Percentiles rank a stretch among this genome's conserved stretches.
These are phyloP conservation scores for Ceyx margarethae DNA, from an alignment of 2,113 vertebrate genomes.

Conservation along the genomic window DNA sequence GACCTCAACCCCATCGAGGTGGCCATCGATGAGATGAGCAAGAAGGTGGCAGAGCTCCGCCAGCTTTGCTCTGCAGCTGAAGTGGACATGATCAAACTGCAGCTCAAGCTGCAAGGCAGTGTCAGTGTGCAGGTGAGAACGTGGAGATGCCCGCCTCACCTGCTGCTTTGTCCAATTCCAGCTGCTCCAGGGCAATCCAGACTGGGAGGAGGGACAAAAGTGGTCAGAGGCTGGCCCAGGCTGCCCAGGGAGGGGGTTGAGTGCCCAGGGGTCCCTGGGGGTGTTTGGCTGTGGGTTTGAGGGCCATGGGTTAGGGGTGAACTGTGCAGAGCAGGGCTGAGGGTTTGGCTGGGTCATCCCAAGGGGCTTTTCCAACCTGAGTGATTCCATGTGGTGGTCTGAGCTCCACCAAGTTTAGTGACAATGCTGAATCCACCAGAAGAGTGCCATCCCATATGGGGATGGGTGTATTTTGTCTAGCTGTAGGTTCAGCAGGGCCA, in stretches of 20 bases:
- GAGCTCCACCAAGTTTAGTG: background rate
- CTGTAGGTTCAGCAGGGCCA: background rate
- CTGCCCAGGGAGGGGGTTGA: too few species aligned
- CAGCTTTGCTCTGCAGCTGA: slow-evolving; percentile 91
- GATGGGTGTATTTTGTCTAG: background rate
- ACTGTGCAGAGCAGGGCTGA: too few species aligned
- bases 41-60: slow-evolving; percentile 91
- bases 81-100: slow-evolving; percentile 98
- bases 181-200: too few species aligned
- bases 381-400: too few species aligned
- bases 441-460: background rate
- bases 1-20: slow-evolving; percentile 98
- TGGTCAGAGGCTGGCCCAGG: too few species aligned
- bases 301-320: too few species aligned
- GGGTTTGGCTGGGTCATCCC: too few species aligned
- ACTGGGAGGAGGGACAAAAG: too few species aligned
- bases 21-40: slow-evolving; percentile 98
- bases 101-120: slow-evolving; percentile 96
- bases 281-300: too few species aligned
- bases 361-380: too few species aligned
- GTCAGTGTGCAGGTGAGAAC: slow-evolving; percentile 94
- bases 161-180: background rate
- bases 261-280: too few species aligned
- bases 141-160: background rate
- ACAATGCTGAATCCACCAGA: background rate